phyloP scores from a whole-genome alignment of 2,113 vertebrate genomes.

The Dolichallabes microphthalmus region DNA sequence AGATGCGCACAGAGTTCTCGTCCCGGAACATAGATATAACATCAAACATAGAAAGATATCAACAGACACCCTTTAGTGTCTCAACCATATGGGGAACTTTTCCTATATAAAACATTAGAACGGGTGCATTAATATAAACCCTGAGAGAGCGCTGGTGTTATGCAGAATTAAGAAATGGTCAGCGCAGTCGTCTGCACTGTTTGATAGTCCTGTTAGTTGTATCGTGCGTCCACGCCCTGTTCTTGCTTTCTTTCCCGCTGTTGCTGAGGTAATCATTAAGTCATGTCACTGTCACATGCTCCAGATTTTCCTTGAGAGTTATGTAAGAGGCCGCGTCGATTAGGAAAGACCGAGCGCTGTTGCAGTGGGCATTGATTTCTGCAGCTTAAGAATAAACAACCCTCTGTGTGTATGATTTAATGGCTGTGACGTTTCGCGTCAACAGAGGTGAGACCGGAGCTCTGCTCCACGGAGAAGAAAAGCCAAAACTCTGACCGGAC shows the following conservation, averaged over 20 bases:
- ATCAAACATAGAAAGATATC: no score
- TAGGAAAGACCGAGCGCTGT: background rate
- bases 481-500: slow-evolving; percentile 71
- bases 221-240: background rate
- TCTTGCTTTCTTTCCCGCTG: background rate
- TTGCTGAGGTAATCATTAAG: slow-evolving; percentile 19
- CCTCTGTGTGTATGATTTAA: slow-evolving; percentile 11
- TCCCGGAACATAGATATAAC: no score
- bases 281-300: slow-evolving; percentile 5
- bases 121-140: no score
- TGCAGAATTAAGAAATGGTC: background rate
- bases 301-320: background rate
- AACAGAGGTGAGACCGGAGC: slow-evolving; percentile 73
- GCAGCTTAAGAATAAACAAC: slow-evolving; percentile 1
- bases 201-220: background rate
- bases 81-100: no score
- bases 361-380: slow-evolving; percentile 4
- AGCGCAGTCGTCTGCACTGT: background rate
- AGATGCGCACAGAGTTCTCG: no score
- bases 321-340: background rate
- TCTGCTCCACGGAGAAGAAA: slow-evolving; percentile 65
- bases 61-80: no score
- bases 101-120: background rate
- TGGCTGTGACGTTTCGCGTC: slow-evolving; percentile 26
- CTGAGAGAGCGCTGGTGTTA: background rate